A percentile compares a stretch with the other conserved stretches of the same genome.
Evolutionary conservation across 2,113 vertebrate genomes (phyloP).

Genomic region (Platichthys flesus): DNA sequence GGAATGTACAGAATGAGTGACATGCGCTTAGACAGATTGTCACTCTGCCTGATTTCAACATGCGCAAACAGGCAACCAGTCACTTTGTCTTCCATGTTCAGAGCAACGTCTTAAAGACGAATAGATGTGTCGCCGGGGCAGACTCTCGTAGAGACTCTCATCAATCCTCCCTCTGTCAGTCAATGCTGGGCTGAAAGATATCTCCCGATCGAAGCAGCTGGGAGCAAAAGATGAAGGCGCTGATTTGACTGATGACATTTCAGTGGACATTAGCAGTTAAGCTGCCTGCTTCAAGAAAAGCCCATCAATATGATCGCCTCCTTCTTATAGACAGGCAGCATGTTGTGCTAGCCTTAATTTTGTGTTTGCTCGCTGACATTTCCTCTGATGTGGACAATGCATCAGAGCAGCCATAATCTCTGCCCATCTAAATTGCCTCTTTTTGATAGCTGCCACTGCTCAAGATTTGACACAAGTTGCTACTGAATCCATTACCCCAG

Average conservation of each 20-base stretch:
- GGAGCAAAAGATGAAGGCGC: conserved; percentile 58
- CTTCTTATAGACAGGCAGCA: conserved; percentile 40
- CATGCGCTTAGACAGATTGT: conserved; percentile 40
- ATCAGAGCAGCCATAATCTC: conserved; percentile 56
- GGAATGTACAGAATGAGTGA: conserved; percentile 40
- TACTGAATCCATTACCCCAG: conserved; percentile 35
- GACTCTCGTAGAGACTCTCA: conserved; percentile 44
- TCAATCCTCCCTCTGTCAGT: conserved; percentile 74
- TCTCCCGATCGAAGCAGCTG: conserved; percentile 35
- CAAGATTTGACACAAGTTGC: conserved; percentile 26
- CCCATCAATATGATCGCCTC: conserved; percentile 64
- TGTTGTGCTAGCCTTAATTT: conserved; percentile 47
- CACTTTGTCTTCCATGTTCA: conserved; percentile 58
- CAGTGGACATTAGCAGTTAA: conserved; percentile 65
- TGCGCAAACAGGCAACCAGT: conserved; percentile 32
- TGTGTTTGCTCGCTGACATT: conserved; percentile 65
- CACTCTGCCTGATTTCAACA: conserved; percentile 40
- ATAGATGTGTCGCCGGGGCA: conserved; percentile 54
- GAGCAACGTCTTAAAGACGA: conserved; percentile 52
- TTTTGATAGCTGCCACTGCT: conserved; percentile 28
- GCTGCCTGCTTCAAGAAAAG: conserved; percentile 48
- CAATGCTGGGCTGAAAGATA: conserved; percentile 65
- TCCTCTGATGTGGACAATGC: conserved; percentile 61
- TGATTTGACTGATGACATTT: conserved; percentile 81
- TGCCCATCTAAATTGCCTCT: conserved; percentile 39